phyloP scores from a whole-genome alignment of 1,140 invertebrate species.

The Lasioglossum baleicum region DNA sequence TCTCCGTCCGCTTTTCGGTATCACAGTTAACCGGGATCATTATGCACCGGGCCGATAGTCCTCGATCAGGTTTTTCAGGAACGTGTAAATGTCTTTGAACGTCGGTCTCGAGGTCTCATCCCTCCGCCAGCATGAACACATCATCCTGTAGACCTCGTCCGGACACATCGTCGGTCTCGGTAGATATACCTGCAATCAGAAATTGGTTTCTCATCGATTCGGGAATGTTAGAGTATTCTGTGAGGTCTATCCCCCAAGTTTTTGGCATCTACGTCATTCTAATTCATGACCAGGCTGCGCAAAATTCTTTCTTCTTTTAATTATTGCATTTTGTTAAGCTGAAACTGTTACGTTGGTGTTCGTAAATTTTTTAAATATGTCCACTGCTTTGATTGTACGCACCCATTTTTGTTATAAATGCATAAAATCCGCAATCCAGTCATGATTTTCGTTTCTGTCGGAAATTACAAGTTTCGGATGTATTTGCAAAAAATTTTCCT shows the following conservation, averaged over 20 bases:
- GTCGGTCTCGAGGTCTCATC: constrained; percentile 85
- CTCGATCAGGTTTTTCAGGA: constrained; percentile 83
- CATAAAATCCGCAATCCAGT: no score
- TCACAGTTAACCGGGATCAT: constrained; percentile 72
- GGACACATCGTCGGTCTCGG: constrained; percentile 87
- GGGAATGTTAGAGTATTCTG: not conserved
- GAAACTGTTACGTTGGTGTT: no score
- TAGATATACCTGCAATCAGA: constrained; percentile 80
- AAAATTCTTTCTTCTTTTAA: no score
- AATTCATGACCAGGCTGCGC: no score
- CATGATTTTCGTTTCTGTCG: no score
- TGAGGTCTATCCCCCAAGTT: not conserved
- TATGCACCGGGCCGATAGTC: constrained; percentile 80
- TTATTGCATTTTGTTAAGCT: no score
- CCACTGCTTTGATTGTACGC: no score
- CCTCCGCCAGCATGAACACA: constrained; percentile 89
- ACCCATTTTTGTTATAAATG: no score
- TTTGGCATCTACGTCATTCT: no score
- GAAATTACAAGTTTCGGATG: no score
- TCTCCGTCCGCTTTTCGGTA: constrained; percentile 56
- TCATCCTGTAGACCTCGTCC: constrained; percentile 88
- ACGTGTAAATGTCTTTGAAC: constrained; percentile 88
- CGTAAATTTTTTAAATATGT: no score
- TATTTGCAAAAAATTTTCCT: no score
- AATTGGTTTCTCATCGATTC: not conserved